These are phyloP conservation scores for Polypedilum pembai DNA, from an alignment of 1,140 invertebrate species.

Conservation along the genomic window DNA sequence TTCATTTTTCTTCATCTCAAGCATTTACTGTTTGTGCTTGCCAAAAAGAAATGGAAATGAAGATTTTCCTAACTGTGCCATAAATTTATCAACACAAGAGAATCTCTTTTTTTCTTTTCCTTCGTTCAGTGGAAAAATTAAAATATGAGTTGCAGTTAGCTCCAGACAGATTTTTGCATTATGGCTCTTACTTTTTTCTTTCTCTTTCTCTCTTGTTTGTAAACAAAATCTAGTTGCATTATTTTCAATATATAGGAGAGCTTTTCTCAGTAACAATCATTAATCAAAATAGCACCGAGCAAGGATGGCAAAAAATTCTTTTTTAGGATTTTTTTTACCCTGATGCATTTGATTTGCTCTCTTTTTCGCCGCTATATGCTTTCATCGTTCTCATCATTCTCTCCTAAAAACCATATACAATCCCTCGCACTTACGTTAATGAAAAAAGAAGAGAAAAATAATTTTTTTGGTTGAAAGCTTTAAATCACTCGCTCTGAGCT, in stretches of 20 bases:
- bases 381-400: too few species aligned
- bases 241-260: not conserved
- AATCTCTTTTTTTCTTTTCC: not conserved
- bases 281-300: not conserved
- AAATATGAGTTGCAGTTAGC: constrained; percentile 12
- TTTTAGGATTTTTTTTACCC: not conserved
- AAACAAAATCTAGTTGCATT: not conserved
- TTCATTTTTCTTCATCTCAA: not conserved
- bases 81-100: not conserved
- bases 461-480: constrained; percentile 18
- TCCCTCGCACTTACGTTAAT: not conserved
- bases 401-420: too few species aligned
- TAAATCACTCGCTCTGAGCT: not conserved
- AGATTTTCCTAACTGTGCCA: constrained; percentile 5
- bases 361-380: too few species aligned
- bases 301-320: not conserved
- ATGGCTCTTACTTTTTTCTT: not conserved
- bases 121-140: constrained; percentile 4
- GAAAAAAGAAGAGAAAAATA: constrained; percentile 19
- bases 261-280: not conserved
- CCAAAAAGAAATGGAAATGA: constrained; percentile 6
- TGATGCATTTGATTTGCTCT: too few species aligned
- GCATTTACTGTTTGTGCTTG: not conserved
- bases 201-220: not conserved
- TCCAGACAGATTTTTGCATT: constrained; percentile 17